phyloP scores from a whole-genome alignment of 2,888 invertebrate genomes.

The Eupithecia inturbata region DNA sequence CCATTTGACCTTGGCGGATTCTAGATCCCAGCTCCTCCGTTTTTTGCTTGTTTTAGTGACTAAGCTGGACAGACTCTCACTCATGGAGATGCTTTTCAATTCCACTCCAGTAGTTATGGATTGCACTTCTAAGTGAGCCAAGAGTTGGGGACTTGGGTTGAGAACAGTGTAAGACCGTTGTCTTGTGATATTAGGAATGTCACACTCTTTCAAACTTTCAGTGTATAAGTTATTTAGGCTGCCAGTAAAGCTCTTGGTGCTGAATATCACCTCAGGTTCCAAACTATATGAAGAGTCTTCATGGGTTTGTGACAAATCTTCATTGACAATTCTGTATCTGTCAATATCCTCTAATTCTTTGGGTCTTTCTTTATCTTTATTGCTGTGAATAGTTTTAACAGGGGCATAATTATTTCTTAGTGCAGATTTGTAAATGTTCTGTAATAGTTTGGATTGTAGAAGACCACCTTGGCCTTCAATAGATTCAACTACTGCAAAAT shows the following conservation, averaged over 20 bases:
- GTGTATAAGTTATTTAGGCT: conserved; percentile 76
- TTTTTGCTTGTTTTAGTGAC: conserved; percentile 62
- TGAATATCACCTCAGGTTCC: conserved; percentile 65
- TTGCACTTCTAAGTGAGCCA: conserved; percentile 85
- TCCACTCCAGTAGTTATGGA: conserved; percentile 76
- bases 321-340: conserved; percentile 45
- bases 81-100: conserved; percentile 79
- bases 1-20: conserved; percentile 79
- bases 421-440: conserved; percentile 2
- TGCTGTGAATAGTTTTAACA: not conserved
- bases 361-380: not conserved
- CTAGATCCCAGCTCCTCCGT: conserved; percentile 78
- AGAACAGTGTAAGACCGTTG: conserved; percentile 92
- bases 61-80: conserved; percentile 74
- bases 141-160: conserved; percentile 89
- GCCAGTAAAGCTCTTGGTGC: conserved; percentile 74
- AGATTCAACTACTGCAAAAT: not conserved
- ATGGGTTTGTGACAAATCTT: conserved; percentile 49
- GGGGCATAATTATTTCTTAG: not conserved
- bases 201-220: conserved; percentile 58
- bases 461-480: conserved; percentile 3
- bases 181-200: conserved; percentile 80
- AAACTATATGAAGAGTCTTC: conserved; percentile 50
- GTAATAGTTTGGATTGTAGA: not conserved
- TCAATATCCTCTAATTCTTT: conserved; percentile 21